phyloP scores from a whole-genome alignment of 1,140 invertebrate species.

The Megalonaias nervosa region DNA sequence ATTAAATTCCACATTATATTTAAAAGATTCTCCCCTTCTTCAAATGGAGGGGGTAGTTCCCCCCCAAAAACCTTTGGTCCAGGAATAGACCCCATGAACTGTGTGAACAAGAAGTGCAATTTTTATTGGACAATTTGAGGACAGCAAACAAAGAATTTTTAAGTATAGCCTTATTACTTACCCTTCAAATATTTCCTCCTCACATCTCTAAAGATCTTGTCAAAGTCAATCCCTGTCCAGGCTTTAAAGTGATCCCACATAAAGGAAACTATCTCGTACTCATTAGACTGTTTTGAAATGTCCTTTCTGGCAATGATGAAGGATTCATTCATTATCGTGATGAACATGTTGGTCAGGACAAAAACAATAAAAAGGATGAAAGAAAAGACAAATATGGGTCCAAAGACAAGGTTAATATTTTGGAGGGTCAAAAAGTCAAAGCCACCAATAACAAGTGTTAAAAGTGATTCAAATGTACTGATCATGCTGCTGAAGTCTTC shows the following conservation, averaged over 20 bases:
- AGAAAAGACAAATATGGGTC: slow-evolving; percentile 73
- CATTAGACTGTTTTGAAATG: slow-evolving; percentile 76
- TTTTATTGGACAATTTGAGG: no score
- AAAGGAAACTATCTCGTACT: slow-evolving; percentile 79
- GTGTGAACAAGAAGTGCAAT: no score
- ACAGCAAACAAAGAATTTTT: no score
- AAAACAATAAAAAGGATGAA: slow-evolving; percentile 73
- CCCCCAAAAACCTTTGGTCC: no score
- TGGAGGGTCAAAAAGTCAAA: slow-evolving; percentile 42
- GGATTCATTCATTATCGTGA: slow-evolving; percentile 75
- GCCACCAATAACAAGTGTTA: slow-evolving; percentile 52
- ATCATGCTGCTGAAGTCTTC: slow-evolving; percentile 72
- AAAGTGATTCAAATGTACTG: slow-evolving; percentile 48
- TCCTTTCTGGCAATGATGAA: slow-evolving; percentile 74
- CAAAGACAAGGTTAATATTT: slow-evolving; percentile 45
- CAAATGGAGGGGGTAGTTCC: no score
- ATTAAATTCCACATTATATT: no score
- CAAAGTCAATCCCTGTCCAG: slow-evolving; percentile 49
- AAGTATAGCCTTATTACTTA: background rate
- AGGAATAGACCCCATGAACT: no score
- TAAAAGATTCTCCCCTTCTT: no score
- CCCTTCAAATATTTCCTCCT: slow-evolving; percentile 22
- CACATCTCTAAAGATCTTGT: slow-evolving; percentile 9
- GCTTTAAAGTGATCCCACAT: slow-evolving; percentile 67
- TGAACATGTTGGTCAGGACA: slow-evolving; percentile 75